These are phyloP conservation scores for Lucilia cuprina DNA, from an alignment of 1,140 invertebrate species.

Conservation along the genomic window DNA sequence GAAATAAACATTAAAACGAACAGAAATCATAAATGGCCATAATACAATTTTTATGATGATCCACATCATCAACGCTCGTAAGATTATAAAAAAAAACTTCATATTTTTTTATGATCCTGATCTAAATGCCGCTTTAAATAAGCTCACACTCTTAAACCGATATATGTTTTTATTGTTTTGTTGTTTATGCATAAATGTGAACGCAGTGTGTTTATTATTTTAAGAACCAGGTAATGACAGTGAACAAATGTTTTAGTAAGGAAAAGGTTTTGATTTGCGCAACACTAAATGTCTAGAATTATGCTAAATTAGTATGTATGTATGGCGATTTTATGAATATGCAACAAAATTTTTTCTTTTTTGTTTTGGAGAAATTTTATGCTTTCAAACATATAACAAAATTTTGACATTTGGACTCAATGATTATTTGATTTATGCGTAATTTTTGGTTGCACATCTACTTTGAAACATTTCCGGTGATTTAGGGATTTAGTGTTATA, in stretches of 20 bases:
- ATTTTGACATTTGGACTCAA: slow-evolving; percentile 14
- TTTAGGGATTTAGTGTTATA: no score
- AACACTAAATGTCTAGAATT: not conserved
- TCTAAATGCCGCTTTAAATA: slow-evolving; percentile 36
- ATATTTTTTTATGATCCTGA: slow-evolving; percentile 37
- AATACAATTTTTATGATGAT: slow-evolving; percentile 35
- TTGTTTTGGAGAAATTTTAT: not conserved
- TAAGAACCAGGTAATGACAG: slow-evolving; percentile 3
- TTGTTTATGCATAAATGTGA: not conserved
- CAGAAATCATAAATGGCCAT: slow-evolving; percentile 10
- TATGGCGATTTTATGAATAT: not conserved
- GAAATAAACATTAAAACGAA: not conserved
- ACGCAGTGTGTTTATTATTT: not conserved
- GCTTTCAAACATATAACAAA: not conserved
- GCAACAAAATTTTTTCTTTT: not conserved
- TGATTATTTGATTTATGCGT: not conserved
- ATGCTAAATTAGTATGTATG: not conserved
- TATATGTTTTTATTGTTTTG: not conserved
- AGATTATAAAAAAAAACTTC: slow-evolving; percentile 37
- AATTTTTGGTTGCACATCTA: not conserved
- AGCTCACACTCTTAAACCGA: slow-evolving; percentile 1
- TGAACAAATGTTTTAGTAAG: not conserved
- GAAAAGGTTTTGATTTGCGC: not conserved
- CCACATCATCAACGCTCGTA: slow-evolving; percentile 38
- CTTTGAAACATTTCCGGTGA: not conserved